phyloP scores from a whole-genome alignment of 64 coral and sea anemone genomes.

The Montipora cactus region DNA sequence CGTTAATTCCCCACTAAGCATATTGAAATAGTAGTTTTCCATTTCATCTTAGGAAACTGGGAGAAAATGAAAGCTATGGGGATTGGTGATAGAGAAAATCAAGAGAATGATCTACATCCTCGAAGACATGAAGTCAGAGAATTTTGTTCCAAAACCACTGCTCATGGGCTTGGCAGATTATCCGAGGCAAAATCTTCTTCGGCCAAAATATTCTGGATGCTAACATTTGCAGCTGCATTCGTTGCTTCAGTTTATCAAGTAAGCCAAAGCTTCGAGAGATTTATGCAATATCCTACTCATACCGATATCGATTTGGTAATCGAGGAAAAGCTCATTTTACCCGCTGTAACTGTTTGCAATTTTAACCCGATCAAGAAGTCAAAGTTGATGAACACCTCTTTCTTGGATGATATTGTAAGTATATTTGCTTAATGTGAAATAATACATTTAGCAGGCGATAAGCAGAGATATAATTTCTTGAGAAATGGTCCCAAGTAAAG shows the following conservation, averaged over 20 bases:
- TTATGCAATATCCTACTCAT: slow-evolving; percentile 3
- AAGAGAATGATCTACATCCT: no score
- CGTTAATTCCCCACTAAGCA: no score
- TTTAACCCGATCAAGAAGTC: slow-evolving; percentile 32
- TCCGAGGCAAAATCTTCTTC: slow-evolving; percentile 13
- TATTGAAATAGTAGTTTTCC: no score
- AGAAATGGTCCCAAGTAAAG: no score
- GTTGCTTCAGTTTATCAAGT: slow-evolving; percentile 11
- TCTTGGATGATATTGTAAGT: slow-evolving; percentile 21
- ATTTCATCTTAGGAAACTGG: neutral
- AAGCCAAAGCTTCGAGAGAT: neutral
- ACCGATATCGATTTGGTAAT: neutral
- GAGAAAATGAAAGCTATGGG: neutral
- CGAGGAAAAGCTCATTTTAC: slow-evolving; percentile 11
- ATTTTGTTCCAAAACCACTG: slow-evolving; percentile 25
- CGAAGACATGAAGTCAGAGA: neutral
- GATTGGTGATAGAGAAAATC: no score
- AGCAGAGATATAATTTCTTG: no score
- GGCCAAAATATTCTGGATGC: slow-evolving; percentile 29
- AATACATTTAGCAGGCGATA: no score
- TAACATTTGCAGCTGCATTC: slow-evolving; percentile 9
- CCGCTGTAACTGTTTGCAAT: slow-evolving; percentile 50
- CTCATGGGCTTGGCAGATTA: slow-evolving; percentile 39
- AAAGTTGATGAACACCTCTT: neutral
- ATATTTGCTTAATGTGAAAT: neutral